Evolutionary conservation across 2,888 invertebrate genomes (phyloP).

Genomic region (Stictocephala bisonia): DNA sequence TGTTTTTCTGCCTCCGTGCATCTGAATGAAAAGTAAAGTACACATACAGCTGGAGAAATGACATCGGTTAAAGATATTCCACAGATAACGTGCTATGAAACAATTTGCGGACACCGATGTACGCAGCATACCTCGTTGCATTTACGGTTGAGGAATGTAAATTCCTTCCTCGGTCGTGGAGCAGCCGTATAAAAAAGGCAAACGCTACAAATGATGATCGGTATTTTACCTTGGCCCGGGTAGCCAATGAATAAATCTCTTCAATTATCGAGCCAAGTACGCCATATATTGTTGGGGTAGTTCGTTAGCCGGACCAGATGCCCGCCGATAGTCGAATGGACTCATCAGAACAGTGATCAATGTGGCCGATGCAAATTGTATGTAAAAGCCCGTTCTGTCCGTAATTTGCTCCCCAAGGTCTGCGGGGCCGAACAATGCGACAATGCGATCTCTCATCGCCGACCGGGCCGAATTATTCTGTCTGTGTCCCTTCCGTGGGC

Average conservation of each 20-base stretch:
- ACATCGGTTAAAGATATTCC: too few relatives aligned
- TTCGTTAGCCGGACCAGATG: not conserved
- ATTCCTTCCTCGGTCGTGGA: too few relatives aligned
- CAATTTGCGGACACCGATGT: too few relatives aligned
- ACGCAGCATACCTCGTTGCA: too few relatives aligned
- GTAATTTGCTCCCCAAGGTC: slow-evolving; percentile 46
- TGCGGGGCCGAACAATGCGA: slow-evolving; percentile 37
- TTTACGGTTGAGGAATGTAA: too few relatives aligned
- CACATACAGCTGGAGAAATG: too few relatives aligned
- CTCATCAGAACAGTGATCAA: slow-evolving; percentile 43
- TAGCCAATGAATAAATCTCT: slow-evolving; percentile 29
- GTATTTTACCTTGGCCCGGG: too few relatives aligned
- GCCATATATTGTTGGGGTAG: slow-evolving; percentile 22
- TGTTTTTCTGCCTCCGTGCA: too few relatives aligned
- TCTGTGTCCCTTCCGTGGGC: slow-evolving; percentile 27
- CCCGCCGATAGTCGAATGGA: slow-evolving; percentile 8
- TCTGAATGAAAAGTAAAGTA: too few relatives aligned
- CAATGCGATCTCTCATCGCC: slow-evolving; percentile 27
- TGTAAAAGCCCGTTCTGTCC: slow-evolving; percentile 39
- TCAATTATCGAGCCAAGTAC: slow-evolving; percentile 28
- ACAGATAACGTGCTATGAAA: too few relatives aligned
- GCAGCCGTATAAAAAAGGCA: too few relatives aligned
- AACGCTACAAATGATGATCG: too few relatives aligned
- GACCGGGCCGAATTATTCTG: slow-evolving; percentile 46
- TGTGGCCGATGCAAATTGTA: slow-evolving; percentile 45